Percentiles rank a stretch among this genome's conserved stretches.
phyloP scores from a whole-genome alignment of 2,888 invertebrate species.

The Drosophila pseudotakahashii region DNA sequence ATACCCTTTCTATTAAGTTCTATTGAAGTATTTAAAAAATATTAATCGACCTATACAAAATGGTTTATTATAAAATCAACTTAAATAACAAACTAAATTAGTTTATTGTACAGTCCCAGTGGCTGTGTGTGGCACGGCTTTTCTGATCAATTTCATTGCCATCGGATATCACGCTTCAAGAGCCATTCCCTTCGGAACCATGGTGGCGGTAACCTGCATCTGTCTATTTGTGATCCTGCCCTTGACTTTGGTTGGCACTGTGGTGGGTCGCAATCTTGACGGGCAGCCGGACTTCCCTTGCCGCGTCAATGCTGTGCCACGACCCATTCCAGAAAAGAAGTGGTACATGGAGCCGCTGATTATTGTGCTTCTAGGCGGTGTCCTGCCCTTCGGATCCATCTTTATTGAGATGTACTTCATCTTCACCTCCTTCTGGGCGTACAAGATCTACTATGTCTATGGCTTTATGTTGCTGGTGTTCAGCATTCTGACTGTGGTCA shows the following conservation, averaged over 20 bases:
- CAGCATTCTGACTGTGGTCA: conserved; percentile 97
- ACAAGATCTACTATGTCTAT: conserved; percentile 99
- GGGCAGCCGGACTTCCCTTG: conserved; percentile 99
- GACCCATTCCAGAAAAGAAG: conserved; percentile 95
- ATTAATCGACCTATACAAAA: too few species aligned
- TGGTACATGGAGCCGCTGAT: conserved; percentile 99
- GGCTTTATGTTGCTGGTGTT: conserved; percentile 99
- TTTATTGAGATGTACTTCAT: conserved; percentile 99
- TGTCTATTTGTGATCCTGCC: conserved; percentile 99
- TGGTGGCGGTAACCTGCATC: conserved; percentile 99
- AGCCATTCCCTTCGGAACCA: conserved; percentile 99
- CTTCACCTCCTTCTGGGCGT: conserved; percentile 99
- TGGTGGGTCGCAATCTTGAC: conserved; percentile 97
- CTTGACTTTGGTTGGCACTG: conserved; percentile 97
- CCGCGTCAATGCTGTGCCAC: conserved; percentile 98
- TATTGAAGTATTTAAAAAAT: too few species aligned
- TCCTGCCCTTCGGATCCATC: conserved; percentile 99
- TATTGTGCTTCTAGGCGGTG: conserved; percentile 97
- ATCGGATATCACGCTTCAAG: conserved; percentile 99
- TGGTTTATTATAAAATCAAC: too few species aligned
- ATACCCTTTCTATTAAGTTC: too few species aligned
- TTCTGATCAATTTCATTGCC: conserved; percentile 99
- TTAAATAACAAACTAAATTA: too few species aligned
- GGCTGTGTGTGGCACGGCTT: conserved; percentile 97
- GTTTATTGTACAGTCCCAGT: conserved; percentile 95